Evolutionary conservation across 2,113 vertebrate species (phyloP), one percentile per base, ranked within the genome.

Genomic region (Lethenteron reissneri): DNA sequence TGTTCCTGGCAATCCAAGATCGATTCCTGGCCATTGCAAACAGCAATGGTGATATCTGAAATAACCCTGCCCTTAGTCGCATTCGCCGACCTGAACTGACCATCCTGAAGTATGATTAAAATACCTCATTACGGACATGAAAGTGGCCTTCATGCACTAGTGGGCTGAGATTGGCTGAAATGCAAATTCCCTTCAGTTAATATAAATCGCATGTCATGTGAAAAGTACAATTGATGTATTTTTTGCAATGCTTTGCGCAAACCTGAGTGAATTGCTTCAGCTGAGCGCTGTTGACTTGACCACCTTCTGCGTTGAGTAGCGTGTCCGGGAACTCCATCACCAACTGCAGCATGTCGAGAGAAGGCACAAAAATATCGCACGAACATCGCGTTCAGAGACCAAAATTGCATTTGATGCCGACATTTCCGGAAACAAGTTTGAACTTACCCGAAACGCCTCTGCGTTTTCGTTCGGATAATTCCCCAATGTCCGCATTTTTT

Each of bases 301-400:
- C 83, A 70, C 81, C 84, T 79, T 91, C 88, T n/a, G 89, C 84
- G 78, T 87, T 85, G 78, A 90, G 78, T 76, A 87, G 77, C 57
- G 84, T 85, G 76, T 97, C 90, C 74, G 89, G 83, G 83, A 97
- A 96, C 76, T 97, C 92, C 89, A 97, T 95, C 82, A 97, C 92
- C 92, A 97, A 94, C 92, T 97, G 25, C 8, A 68, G 25, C 11
- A 25, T 68, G 11, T 11, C n/a, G 64, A 19, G 4, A 14, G 17
- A 64, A 5, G 17, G 17, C 7, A 64, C 60, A 3, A 15, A 64
- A 64, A 64, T 14, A 15, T 64, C 3, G 60, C 60, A 64, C 14
- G 14, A 8, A 64, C 6, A 64, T 15, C 60, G 17, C 14, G 4
- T 15, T 15, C 14, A 19, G 17, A 64, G 17, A 19, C 14, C 3